phyloP scores from a whole-genome alignment of 2,888 invertebrate species.

The Dexiosoma caninum region DNA sequence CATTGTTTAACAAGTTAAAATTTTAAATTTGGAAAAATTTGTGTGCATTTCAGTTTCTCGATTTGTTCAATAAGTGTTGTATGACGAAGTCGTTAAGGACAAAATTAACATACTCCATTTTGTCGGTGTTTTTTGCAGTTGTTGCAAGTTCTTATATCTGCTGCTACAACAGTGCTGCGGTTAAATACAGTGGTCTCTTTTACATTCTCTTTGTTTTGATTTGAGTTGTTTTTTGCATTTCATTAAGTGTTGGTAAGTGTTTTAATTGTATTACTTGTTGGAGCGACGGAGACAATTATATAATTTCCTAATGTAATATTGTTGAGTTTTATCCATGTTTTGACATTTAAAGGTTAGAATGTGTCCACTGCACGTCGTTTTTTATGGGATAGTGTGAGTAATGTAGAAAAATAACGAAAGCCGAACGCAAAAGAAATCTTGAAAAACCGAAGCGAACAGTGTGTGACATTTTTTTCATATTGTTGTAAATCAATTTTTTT shows the following conservation, averaged over 20 bases:
- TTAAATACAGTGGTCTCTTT: slow-evolving; percentile 30
- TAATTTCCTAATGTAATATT: neutral
- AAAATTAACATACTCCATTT: slow-evolving; percentile 29
- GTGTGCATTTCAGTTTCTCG: no score
- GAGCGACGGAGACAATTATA: neutral
- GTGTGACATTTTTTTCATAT: slow-evolving; percentile 59
- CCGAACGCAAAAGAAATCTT: slow-evolving; percentile 70
- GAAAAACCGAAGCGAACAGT: slow-evolving; percentile 71
- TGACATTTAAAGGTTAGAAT: slow-evolving; percentile 57
- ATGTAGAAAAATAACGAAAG: slow-evolving; percentile 64
- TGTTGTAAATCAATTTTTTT: slow-evolving; percentile 76
- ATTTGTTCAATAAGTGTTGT: no score
- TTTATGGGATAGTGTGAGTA: neutral
- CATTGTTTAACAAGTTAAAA: no score
- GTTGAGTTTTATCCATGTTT: neutral
- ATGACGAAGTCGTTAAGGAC: no score
- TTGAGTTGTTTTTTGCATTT: neutral
- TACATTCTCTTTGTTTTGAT: slow-evolving; percentile 26
- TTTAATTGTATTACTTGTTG: neutral
- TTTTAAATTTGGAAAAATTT: no score
- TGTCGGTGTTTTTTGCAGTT: slow-evolving; percentile 29
- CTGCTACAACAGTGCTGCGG: neutral
- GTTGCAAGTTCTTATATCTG: neutral
- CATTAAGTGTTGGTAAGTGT: slow-evolving; percentile 30
- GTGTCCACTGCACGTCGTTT: neutral